Conservation (phyloP, 1,140 invertebrate genomes). For the Zaprionus davidi region DNA sequence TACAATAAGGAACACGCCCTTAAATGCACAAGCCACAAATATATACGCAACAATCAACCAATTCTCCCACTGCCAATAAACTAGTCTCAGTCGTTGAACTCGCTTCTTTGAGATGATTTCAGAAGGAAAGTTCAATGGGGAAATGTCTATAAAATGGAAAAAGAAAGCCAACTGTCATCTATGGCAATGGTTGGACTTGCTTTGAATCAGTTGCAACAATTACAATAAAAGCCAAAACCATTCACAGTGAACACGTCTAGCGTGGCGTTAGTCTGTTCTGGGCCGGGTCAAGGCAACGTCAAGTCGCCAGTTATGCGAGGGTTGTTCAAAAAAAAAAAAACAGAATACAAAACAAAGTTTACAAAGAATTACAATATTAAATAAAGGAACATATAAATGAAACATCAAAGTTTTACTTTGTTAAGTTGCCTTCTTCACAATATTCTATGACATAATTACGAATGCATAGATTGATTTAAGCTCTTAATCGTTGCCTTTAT, state of each 20-base stretch:
- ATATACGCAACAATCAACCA: no score
- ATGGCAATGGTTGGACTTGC: not conserved
- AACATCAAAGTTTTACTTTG: not conserved
- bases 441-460: slow-evolving; percentile 21
- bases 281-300: slow-evolving; percentile 40
- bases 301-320: slow-evolving; percentile 17
- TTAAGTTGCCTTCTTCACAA: not conserved
- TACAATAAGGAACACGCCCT: no score
- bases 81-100: slow-evolving; percentile 32
- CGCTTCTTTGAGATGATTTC: not conserved
- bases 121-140: slow-evolving; percentile 48
- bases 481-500: not conserved
- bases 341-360: no score
- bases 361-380: not conserved
- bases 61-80: not conserved
- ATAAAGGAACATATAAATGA: not conserved
- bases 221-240: slow-evolving; percentile 10
- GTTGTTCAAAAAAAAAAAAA: not conserved
- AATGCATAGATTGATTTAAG: slow-evolving; percentile 1
- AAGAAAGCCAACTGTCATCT: not conserved
- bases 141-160: not conserved
- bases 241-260: slow-evolving; percentile 15
- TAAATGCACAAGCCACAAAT: no score
- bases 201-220: slow-evolving; percentile 1
- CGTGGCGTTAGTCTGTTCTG: not conserved